These are phyloP conservation scores for Solen grandis DNA, from an alignment of 1,140 invertebrate genomes.

Conservation along the genomic window DNA sequence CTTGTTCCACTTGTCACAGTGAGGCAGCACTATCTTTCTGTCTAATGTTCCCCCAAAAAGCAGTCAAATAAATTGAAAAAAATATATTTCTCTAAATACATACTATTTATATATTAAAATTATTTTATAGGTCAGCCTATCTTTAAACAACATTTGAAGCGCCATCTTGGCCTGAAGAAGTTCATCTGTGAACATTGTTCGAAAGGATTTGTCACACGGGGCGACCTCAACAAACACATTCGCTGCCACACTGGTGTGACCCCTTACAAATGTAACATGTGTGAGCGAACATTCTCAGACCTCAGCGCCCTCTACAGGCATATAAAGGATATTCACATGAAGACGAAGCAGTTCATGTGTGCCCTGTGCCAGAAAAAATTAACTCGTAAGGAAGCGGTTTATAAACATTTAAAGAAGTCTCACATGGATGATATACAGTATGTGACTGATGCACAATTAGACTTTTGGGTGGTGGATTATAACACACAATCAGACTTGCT, in stretches of 20 bases:
- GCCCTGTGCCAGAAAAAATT: slow-evolving; percentile 13
- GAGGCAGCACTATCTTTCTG: too few species aligned
- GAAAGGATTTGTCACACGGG: slow-evolving; percentile 46
- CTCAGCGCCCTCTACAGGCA: slow-evolving; percentile 37
- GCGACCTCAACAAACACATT: slow-evolving; percentile 48
- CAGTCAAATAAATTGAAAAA: too few species aligned
- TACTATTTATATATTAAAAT: too few species aligned
- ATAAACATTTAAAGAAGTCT: slow-evolving; percentile 8
- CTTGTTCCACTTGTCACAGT: too few species aligned
- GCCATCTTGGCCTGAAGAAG: slow-evolving; percentile 36
- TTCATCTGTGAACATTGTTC: slow-evolving; percentile 49
- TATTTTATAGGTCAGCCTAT: slow-evolving; percentile 30
- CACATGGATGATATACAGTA: background rate
- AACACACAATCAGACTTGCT: too few species aligned
- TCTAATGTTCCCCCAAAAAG: too few species aligned
- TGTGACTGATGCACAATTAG: too few species aligned
- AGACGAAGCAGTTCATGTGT: slow-evolving; percentile 6
- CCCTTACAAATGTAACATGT: slow-evolving; percentile 37
- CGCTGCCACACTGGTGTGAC: slow-evolving; percentile 29
- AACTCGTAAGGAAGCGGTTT: background rate
- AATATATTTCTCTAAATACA: too few species aligned
- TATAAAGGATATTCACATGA: background rate
- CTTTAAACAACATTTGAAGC: slow-evolving; percentile 26
- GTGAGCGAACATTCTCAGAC: slow-evolving; percentile 23
- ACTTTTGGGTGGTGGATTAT: too few species aligned